These are phyloP conservation scores for Pangasianodon gigas DNA, from an alignment of 2,113 vertebrate species.

Conservation along the genomic window DNA sequence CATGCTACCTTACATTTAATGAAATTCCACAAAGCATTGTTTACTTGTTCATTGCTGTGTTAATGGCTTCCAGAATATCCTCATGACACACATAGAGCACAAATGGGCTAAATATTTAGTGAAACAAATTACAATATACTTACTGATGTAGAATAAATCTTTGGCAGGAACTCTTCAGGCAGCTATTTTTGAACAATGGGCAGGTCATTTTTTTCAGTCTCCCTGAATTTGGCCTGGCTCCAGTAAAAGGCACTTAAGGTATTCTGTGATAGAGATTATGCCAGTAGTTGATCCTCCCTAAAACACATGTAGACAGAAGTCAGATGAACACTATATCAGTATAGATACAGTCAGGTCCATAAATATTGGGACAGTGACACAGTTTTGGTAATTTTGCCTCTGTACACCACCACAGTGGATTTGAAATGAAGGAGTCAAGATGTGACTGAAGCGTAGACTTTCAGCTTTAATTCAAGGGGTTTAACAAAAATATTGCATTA, in stretches of 20 bases:
- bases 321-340: neutral
- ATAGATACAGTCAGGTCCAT: too few relatives aligned
- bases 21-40: neutral
- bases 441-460: too few relatives aligned
- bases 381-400: too few relatives aligned
- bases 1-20: neutral
- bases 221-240: slow-evolving; percentile 21
- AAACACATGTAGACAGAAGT: slow-evolving; percentile 21
- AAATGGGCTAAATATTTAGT: neutral
- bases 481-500: too few relatives aligned
- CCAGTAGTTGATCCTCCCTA: neutral
- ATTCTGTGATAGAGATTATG: neutral
- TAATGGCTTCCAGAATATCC: neutral
- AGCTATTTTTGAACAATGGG: slow-evolving; percentile 34
- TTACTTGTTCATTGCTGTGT: slow-evolving; percentile 19
- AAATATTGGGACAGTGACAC: too few relatives aligned
- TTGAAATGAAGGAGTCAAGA: too few relatives aligned
- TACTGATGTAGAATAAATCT: slow-evolving; percentile 28
- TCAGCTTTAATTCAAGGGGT: too few relatives aligned
- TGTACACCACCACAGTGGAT: too few relatives aligned
- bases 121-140: slow-evolving; percentile 21
- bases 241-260: slow-evolving; percentile 8
- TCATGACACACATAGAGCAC: neutral
- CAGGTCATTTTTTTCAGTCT: slow-evolving; percentile 30
- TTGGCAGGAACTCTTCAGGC: slow-evolving; percentile 18